Conservation (phyloP, 2,113 vertebrate genomes). For the Elephantulus edwardii region DNA sequence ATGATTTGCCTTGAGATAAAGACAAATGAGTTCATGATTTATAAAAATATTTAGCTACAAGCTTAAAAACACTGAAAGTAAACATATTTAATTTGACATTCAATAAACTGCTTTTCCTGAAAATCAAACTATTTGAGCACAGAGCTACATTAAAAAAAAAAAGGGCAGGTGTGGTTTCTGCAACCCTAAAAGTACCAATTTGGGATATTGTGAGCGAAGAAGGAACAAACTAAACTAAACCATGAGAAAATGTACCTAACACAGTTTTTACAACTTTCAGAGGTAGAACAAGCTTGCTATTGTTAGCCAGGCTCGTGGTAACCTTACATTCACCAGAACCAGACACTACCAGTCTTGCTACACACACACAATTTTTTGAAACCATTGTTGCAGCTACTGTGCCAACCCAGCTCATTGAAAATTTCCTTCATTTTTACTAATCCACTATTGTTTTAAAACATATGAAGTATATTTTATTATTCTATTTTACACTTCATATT, state of each 20-base stretch:
- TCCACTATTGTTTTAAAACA: no score
- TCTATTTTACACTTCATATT: no score
- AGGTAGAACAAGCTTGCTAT: neutral
- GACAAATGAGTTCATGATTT: neutral
- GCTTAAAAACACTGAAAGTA: neutral
- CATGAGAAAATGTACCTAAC: neutral
- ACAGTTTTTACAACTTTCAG: neutral
- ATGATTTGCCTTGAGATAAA: no score
- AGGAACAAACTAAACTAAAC: neutral
- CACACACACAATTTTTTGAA: no score
- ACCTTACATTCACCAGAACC: no score
- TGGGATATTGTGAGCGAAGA: constrained; percentile 15
- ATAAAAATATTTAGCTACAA: neutral
- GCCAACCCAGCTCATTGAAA: no score
- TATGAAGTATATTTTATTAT: no score
- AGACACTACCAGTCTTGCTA: no score
- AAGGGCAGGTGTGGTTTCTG: neutral
- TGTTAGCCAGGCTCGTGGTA: no score
- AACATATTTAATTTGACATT: constrained; percentile 3
- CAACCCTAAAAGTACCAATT: neutral
- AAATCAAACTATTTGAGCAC: neutral
- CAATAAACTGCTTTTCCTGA: neutral
- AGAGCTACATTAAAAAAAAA: neutral
- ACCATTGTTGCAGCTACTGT: no score
- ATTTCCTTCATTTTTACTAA: no score